phyloP scores from a whole-genome alignment of 1,140 invertebrate species.

The Elysia chlorotica region DNA sequence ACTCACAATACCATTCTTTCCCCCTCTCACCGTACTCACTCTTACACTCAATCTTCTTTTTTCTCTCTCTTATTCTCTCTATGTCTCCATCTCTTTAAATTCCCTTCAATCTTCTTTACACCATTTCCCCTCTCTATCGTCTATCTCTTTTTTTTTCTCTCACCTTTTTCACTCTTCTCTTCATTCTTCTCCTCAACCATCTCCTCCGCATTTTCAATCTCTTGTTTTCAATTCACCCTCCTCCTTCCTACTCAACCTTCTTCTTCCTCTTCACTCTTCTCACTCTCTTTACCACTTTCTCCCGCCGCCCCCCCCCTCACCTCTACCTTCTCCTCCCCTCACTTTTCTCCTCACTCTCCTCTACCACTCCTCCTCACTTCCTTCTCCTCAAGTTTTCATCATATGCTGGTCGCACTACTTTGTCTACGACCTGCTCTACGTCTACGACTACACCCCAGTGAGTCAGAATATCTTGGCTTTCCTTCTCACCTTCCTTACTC shows the following conservation, averaged over 20 bases:
- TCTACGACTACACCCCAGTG: slow-evolving; percentile 80
- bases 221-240: background rate
- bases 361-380: background rate
- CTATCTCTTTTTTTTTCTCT: background rate
- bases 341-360: too few relatives aligned
- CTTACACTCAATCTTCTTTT: background rate
- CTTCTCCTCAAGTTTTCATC: slow-evolving; percentile 78
- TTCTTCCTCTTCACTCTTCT: background rate
- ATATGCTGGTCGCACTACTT: slow-evolving; percentile 96
- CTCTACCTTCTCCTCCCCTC: too few relatives aligned
- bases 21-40: too few relatives aligned
- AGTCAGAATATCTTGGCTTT: slow-evolving; percentile 81
- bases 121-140: background rate
- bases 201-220: background rate
- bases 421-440: slow-evolving; percentile 89
- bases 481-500: slow-evolving; percentile 74
- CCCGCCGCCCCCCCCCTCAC: too few relatives aligned
- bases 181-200: background rate
- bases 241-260: too few relatives aligned
- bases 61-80: background rate
- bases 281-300: too few relatives aligned
- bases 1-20: too few relatives aligned
- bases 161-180: background rate
- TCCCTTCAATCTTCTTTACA: background rate
- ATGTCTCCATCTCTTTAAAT: background rate